Conservation (phyloP, 2,113 vertebrate genomes). For the Pseudonaja textilis region DNA sequence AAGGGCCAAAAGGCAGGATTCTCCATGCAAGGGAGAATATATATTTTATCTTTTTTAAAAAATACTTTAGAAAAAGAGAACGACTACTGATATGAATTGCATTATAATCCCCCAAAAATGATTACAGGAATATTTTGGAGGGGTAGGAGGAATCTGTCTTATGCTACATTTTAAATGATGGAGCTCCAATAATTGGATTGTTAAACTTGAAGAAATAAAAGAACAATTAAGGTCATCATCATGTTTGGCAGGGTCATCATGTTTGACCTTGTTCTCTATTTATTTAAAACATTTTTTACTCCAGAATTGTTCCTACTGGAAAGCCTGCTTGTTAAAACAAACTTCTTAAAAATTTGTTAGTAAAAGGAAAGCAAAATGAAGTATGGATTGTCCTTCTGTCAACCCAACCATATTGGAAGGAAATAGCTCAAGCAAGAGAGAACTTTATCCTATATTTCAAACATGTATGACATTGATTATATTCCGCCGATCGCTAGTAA, state of each 20-base stretch:
- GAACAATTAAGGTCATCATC: constrained; percentile 6
- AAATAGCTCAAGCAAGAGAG: constrained; percentile 23
- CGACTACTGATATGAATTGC: not conserved
- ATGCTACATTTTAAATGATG: not conserved
- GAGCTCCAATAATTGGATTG: constrained; percentile 32
- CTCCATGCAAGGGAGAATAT: not conserved
- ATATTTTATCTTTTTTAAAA: not conserved
- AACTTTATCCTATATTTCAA: not conserved
- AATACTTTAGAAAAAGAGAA: not conserved
- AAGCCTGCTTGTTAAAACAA: constrained; percentile 30
- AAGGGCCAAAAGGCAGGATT: not conserved
- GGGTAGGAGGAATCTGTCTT: constrained; percentile 15
- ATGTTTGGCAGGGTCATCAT: not conserved
- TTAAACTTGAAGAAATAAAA: constrained; percentile 14
- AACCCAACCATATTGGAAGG: not conserved
- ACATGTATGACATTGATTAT: not conserved
- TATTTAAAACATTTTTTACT: not conserved
- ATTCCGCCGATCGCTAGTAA: not conserved
- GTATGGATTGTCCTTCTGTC: constrained; percentile 19
- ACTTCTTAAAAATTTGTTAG: constrained; percentile 27
- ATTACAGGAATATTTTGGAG: constrained; percentile 26
- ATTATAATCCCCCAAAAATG: not conserved
- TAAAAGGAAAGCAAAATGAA: constrained; percentile 34
- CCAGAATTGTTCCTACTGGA: constrained; percentile 40
- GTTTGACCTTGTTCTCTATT: not conserved